A percentile compares a stretch with the other conserved stretches of the same genome.
phyloP scores from a whole-genome alignment of 2,113 vertebrate genomes.

The Felis chaus region DNA sequence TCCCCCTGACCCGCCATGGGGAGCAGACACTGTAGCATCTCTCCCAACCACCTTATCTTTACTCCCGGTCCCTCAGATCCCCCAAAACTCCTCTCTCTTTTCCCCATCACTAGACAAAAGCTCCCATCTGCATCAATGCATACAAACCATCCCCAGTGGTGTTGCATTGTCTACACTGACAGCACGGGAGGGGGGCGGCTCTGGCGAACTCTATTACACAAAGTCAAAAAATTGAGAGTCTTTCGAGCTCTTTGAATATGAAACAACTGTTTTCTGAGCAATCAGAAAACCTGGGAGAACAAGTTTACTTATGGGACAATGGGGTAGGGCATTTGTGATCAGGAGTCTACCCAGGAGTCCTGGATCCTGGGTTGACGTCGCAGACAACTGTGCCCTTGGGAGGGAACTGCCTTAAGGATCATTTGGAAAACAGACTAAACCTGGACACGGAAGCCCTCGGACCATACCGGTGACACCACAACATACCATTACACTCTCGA shows the following conservation, averaged over 20 bases:
- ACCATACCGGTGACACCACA: neutral
- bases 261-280: neutral
- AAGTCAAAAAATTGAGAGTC: accelerated
- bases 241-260: neutral
- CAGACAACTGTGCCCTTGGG: neutral
- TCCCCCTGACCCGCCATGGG: accelerated
- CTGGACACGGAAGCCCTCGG: neutral
- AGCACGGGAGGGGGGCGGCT: accelerated
- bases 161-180: neutral
- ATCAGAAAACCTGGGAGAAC: neutral
- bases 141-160: accelerated
- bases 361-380: neutral
- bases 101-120: neutral
- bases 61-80: neutral
- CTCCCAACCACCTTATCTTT: accelerated
- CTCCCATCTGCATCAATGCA: neutral
- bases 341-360: neutral
- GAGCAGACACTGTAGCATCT: accelerated
- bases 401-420: neutral
- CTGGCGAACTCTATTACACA: neutral
- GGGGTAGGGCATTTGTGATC: neutral
- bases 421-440: too few species aligned
- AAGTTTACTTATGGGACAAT: too few species aligned
- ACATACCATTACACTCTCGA: accelerated
- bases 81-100: too few species aligned